Evolutionary conservation across 2,113 vertebrate species (phyloP), one percentile per base, ranked within the genome.

Genomic region (Struthidea cinerea): DNA sequence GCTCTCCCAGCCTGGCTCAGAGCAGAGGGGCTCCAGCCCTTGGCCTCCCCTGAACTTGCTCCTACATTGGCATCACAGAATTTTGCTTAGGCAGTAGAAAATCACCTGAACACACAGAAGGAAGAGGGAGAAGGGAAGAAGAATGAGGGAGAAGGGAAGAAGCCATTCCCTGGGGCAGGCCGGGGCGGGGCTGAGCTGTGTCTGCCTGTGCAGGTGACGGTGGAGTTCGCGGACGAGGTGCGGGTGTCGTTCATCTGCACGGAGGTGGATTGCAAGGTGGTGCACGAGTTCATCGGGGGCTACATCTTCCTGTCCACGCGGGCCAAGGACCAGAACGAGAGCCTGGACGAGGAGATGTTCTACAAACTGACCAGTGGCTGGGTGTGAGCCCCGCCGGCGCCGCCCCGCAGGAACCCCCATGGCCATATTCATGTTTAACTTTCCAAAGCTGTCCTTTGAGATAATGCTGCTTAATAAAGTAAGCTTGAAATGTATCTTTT

Each of bases 291-390:
- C 97, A 99, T 99, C 13, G 99, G 99, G 0, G 99, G 99, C 76
- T 99, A 99, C 98, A 99, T 99, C 97, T 99, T 99, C 97, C 94
- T 99, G 91, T 99, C 99, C 14, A 99, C 99, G 0, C 98, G 99
- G 12, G 99, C 99, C 39, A 99, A 99, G 97, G 99, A 99, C 97
- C 99, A 99, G 98, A 99, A 99, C 28, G 99, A 99, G 98, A 99
- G 99, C 79, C 97, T 99, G 91, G 99, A 99, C 2, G 99, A 99
- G 95, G 99, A 99, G 98, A 99, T 99, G 99, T 99, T 99, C 98
- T 99, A 99, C 98, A 99, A 99, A 98, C 99, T 99, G 95, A 99
- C 99, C 97, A 99, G 99, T 10, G 99, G 99, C 59, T 99, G 99
- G 99, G 98, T 99, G 96, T 99, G 98, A 99, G 89, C 55, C 83